These are phyloP conservation scores for Drosophila dives DNA, from an alignment of 2,888 invertebrate species.

Conservation along the genomic window DNA sequence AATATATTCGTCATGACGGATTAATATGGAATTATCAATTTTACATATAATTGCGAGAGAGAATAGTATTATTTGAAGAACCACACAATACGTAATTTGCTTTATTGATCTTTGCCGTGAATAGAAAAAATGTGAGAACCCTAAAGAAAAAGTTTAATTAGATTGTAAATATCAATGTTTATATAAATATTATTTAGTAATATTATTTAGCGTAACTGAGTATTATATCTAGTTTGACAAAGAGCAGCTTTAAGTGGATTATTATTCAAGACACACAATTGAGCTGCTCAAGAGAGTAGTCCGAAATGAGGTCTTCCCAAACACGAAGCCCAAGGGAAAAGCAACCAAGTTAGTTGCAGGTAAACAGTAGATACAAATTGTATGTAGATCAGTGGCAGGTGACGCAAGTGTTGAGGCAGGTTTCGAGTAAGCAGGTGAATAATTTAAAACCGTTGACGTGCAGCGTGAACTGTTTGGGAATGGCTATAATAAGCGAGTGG, in stretches of 20 bases:
- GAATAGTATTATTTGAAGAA: not conserved
- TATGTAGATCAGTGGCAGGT: constrained; percentile 19
- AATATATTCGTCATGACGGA: constrained; percentile 4
- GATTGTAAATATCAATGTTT: not conserved
- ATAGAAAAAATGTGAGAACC: not conserved
- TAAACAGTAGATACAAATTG: not conserved
- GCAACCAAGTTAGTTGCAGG: not conserved
- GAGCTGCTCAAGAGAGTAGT: not conserved
- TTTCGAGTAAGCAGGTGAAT: constrained; percentile 8
- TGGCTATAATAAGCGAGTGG: not conserved
- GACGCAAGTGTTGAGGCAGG: constrained; percentile 57
- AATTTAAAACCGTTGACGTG: not conserved
- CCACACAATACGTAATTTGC: not conserved
- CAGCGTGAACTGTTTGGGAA: constrained; percentile 4
- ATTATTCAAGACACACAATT: constrained; percentile 18
- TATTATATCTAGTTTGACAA: not conserved
- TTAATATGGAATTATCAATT: not conserved
- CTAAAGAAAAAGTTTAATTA: not conserved
- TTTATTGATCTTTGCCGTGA: not conserved
- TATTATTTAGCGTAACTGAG: too few species aligned
- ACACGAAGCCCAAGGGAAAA: constrained; percentile 16
- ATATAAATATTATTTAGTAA: not conserved
- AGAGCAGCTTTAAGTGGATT: constrained; percentile 4
- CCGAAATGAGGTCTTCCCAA: not conserved
- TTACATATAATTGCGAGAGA: not conserved